These are phyloP conservation scores for Hippolais icterina DNA, from an alignment of 2,113 vertebrate genomes.

Conservation along the genomic window DNA sequence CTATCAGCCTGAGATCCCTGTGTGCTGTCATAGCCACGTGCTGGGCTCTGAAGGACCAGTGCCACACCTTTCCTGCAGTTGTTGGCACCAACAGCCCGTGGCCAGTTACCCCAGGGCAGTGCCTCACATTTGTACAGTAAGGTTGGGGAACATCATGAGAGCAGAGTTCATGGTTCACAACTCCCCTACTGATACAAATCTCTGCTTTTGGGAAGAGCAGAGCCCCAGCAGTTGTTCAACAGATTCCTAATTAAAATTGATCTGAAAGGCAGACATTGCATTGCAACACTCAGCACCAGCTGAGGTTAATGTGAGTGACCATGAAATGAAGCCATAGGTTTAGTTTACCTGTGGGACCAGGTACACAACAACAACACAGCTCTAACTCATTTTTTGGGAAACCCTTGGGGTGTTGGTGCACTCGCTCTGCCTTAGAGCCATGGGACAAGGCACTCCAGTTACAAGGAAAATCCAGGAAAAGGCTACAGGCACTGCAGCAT, in stretches of 20 bases:
- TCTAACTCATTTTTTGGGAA: neutral
- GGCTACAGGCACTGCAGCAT: neutral
- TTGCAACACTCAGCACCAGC: neutral
- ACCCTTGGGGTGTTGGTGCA: fast-evolving
- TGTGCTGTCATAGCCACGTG: neutral
- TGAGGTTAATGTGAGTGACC: neutral
- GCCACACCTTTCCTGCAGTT: neutral
- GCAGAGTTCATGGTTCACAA: neutral
- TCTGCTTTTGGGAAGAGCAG: neutral
- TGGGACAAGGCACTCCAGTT: neutral
- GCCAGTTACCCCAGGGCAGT: neutral
- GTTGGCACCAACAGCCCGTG: fast-evolving
- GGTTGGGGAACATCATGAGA: neutral
- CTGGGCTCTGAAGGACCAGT: neutral
- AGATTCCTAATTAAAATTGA: neutral
- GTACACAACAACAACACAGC: neutral
- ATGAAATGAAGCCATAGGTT: no score
- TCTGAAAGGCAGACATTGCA: neutral
- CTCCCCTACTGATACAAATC: neutral
- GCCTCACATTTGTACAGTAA: neutral
- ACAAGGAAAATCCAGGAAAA: neutral
- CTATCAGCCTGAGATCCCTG: neutral
- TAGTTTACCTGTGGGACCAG: neutral
- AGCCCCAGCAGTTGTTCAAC: neutral
- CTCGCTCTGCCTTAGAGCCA: neutral